These are phyloP conservation scores for Cryptotis parvus DNA, from an alignment of 2,113 vertebrate genomes.

Conservation along the genomic window DNA sequence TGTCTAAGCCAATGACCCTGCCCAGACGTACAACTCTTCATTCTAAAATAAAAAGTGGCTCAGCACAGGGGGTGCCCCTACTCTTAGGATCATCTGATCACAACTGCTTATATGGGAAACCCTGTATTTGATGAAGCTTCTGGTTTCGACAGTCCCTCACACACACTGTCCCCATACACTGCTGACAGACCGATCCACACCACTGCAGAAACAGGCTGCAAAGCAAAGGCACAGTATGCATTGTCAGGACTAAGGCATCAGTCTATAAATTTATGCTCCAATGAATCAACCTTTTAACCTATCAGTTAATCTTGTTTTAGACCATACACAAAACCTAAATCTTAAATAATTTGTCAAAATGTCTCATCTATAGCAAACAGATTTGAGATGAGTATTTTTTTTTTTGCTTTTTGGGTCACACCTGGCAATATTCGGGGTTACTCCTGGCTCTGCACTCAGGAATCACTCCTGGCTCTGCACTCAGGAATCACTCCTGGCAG, in stretches of 20 bases:
- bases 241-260: not conserved
- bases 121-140: not conserved
- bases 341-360: not conserved
- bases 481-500: too few relatives aligned
- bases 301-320: not conserved
- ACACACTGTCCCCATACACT: not conserved
- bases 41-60: not conserved
- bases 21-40: not conserved
- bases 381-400: not conserved
- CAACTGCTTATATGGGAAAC: not conserved
- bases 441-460: too few relatives aligned
- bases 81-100: not conserved
- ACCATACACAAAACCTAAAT: conserved; percentile 5
- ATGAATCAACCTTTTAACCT: not conserved
- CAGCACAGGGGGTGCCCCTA: not conserved
- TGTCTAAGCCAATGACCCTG: not conserved
- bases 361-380: not conserved
- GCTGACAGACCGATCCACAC: not conserved
- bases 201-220: not conserved
- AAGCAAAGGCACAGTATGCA: not conserved
- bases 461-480: too few relatives aligned
- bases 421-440: too few relatives aligned
- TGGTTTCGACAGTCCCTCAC: not conserved
- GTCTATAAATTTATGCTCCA: not conserved
- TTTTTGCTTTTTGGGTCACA: too few relatives aligned